Percentiles rank a stretch among this genome's conserved stretches.
These are phyloP conservation scores for Catostomus latipinnis DNA, from an alignment of 2,797 vertebrate species.

Conservation along the genomic window DNA sequence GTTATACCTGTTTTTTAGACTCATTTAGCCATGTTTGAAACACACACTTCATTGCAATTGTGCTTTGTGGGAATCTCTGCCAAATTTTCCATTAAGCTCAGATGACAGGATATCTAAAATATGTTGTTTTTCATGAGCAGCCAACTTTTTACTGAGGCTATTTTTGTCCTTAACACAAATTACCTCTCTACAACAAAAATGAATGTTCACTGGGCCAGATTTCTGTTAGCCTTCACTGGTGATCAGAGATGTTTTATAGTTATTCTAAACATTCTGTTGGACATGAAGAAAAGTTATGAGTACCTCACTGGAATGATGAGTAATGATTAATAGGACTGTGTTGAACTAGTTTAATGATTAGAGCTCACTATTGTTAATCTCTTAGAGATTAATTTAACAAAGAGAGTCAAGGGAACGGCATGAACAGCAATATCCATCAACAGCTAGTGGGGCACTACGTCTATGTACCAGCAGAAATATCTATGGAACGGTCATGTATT, in stretches of 20 bases:
- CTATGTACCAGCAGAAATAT: constrained; percentile 78
- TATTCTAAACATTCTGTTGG: constrained; percentile 66
- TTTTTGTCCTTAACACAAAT: background rate
- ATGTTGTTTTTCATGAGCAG: background rate
- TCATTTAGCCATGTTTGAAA: background rate
- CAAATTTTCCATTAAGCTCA: background rate
- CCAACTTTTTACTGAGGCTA: background rate
- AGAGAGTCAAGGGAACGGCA: constrained; percentile 68
- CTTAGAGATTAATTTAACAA: constrained; percentile 70
- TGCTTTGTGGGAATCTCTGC: background rate
- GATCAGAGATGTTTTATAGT: constrained; percentile 28
- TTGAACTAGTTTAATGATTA: constrained; percentile 78
- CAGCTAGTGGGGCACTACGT: constrained; percentile 58
- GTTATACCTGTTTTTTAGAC: background rate
- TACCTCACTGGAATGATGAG: constrained; percentile 64
- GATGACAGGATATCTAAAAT: background rate
- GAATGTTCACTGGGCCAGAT: background rate
- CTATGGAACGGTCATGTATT: constrained; percentile 69
- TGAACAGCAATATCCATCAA: constrained; percentile 79
- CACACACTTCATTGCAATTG: background rate
- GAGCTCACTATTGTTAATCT: constrained; percentile 75
- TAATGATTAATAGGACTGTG: constrained; percentile 73
- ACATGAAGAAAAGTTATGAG: constrained; percentile 61
- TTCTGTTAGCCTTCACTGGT: background rate
- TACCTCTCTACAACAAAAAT: background rate